Evolutionary conservation across 2,888 invertebrate species (phyloP).

Genomic region (Auanema sp.): DNA sequence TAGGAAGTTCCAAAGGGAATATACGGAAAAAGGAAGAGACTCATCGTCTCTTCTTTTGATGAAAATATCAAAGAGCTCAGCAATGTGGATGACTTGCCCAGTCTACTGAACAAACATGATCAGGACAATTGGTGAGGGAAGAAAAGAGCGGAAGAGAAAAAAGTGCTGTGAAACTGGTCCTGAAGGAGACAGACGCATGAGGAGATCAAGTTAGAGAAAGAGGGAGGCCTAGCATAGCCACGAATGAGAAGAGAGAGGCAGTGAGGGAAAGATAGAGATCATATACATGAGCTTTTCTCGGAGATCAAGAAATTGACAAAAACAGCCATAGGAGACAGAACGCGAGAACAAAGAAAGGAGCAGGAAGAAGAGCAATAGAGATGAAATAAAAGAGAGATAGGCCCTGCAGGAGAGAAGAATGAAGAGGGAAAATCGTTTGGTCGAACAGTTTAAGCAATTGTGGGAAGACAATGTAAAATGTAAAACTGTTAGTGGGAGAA

Average conservation of each 20-base stretch:
- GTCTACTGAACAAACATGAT: too few species aligned
- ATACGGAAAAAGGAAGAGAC: neutral
- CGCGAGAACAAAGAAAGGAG: too few species aligned
- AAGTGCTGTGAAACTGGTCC: slow-evolving; percentile 6
- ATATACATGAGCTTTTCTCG: too few species aligned
- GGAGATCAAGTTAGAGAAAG: too few species aligned
- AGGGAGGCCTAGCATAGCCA: too few species aligned
- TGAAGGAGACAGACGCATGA: slow-evolving; percentile 5
- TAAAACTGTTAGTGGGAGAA: slow-evolving; percentile 16
- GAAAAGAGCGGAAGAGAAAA: slow-evolving; percentile 1
- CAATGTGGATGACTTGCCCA: neutral
- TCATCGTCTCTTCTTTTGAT: slow-evolving; percentile 2
- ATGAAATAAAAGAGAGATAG: too few species aligned
- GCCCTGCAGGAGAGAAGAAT: too few species aligned
- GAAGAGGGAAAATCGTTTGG: too few species aligned
- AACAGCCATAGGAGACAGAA: neutral
- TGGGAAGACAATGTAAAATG: neutral
- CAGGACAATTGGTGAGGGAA: neutral
- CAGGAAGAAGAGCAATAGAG: too few species aligned
- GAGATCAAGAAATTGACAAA: neutral
- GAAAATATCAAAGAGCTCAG: neutral
- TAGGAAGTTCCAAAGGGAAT: neutral
- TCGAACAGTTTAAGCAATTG: slow-evolving; percentile 1
- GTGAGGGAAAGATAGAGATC: neutral
- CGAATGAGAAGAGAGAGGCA: neutral